Conservation (phyloP, 2,113 vertebrate genomes). For the Neolamprologus modestus region DNA sequence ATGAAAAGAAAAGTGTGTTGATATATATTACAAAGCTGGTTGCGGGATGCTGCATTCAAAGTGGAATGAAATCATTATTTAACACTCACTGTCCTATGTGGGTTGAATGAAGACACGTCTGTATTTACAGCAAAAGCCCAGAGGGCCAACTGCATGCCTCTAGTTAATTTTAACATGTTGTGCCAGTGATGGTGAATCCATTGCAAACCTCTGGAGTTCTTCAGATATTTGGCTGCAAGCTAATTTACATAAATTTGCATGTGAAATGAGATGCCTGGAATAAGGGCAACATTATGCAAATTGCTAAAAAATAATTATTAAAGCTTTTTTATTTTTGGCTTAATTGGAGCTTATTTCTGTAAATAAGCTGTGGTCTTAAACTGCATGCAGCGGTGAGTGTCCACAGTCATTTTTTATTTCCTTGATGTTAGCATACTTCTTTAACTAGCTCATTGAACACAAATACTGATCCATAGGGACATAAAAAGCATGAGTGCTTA, state of each 20-base stretch:
- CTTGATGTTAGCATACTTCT: background rate
- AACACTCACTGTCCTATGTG: background rate
- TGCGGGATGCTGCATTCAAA: background rate
- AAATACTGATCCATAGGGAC: background rate
- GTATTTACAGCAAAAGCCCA: constrained; percentile 8
- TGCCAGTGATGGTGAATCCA: background rate
- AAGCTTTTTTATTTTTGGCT: constrained; percentile 5
- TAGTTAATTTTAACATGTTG: constrained; percentile 19
- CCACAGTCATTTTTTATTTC: background rate
- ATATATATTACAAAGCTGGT: background rate
- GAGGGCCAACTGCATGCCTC: background rate
- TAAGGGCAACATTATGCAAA: constrained; percentile 24
- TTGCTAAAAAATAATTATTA: constrained; percentile 15
- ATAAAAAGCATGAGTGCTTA: background rate
- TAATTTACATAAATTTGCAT: constrained; percentile 47
- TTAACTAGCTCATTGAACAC: background rate
- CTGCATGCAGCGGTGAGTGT: background rate
- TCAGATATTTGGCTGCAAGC: constrained; percentile 2
- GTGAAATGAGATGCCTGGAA: constrained; percentile 22
- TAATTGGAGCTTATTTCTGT: background rate
- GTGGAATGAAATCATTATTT: background rate
- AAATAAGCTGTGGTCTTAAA: background rate
- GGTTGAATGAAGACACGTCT: background rate
- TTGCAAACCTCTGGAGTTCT: background rate
- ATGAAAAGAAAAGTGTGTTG: background rate